These are phyloP conservation scores for Steatornis caripensis DNA, from an alignment of 2,113 vertebrate genomes.

Conservation along the genomic window DNA sequence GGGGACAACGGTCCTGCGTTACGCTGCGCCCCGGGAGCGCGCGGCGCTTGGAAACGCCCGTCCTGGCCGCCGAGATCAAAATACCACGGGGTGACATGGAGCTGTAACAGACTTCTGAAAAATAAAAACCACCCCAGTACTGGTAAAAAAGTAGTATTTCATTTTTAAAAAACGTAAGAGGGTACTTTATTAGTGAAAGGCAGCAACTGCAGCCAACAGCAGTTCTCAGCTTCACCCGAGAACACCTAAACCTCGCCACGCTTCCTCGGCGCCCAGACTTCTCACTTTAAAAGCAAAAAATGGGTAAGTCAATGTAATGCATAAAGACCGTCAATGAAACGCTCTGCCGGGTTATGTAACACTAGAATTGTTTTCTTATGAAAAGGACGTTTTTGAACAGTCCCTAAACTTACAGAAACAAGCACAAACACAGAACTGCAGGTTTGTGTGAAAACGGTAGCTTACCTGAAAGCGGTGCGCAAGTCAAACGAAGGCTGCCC, in stretches of 20 bases:
- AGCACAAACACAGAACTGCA: neutral
- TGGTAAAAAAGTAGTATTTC: neutral
- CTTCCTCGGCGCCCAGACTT: too few relatives aligned
- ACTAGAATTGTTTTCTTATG: neutral
- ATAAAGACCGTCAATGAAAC: neutral
- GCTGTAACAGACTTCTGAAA: neutral
- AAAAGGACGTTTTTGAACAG: neutral
- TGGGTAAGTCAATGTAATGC: neutral
- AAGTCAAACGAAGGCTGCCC: neutral
- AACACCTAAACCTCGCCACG: neutral
- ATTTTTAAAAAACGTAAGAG: neutral
- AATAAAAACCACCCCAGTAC: neutral
- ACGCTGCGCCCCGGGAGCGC: rapidly evolving
- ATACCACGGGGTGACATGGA: neutral
- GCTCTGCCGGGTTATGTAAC: neutral
- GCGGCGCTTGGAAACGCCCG: rapidly evolving
- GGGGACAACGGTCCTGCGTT: rapidly evolving
- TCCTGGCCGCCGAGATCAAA: rapidly evolving
- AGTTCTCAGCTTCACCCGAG: too few relatives aligned
- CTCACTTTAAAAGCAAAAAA: neutral
- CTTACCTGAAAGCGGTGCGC: neutral
- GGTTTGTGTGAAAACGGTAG: neutral
- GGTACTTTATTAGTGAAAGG: neutral
- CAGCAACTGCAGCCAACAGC: neutral
- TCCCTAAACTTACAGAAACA: neutral